Conservation (phyloP, 2,113 vertebrate species). For the Merops nubicus region DNA sequence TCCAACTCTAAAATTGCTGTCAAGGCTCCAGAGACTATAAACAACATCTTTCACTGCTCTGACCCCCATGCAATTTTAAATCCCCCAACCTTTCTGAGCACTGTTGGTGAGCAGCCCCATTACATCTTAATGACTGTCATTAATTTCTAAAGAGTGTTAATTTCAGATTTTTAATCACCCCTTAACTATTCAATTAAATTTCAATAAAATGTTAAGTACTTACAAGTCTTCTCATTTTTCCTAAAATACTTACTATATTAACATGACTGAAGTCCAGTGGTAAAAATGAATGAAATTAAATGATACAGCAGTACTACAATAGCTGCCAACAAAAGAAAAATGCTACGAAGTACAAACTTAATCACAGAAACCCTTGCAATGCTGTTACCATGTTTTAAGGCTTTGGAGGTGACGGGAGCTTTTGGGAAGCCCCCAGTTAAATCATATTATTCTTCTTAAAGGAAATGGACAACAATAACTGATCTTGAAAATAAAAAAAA, state of each 20-base stretch:
- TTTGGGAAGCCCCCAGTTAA: neutral
- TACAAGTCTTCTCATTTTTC: conserved; percentile 89
- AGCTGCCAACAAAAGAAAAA: conserved; percentile 67
- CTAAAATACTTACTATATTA: conserved; percentile 88
- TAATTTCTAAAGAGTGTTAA: conserved; percentile 94
- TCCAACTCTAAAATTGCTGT: conserved; percentile 81
- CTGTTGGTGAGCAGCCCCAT: conserved; percentile 87
- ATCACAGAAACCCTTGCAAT: conserved; percentile 19
- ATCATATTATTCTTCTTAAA: neutral
- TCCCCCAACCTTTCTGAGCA: conserved; percentile 88
- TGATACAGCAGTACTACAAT: conserved; percentile 63
- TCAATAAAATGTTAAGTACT: conserved; percentile 91
- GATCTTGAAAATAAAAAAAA: neutral
- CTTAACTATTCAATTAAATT: conserved; percentile 95
- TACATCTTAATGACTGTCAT: conserved; percentile 95
- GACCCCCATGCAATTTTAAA: conserved; percentile 89
- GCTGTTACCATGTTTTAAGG: neutral
- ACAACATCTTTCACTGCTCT: conserved; percentile 87
- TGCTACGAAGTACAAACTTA: conserved; percentile 3
- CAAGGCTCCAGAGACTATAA: conserved; percentile 83
- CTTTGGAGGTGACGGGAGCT: neutral
- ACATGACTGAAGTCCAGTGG: conserved; percentile 80
- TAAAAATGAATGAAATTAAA: conserved; percentile 79
- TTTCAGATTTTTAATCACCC: conserved; percentile 96
- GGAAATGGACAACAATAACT: neutral